Percentiles rank a stretch among this genome's conserved stretches.
Evolutionary conservation across 1,140 invertebrate genomes (phyloP).

Genomic region (Microplitis mediator): DNA sequence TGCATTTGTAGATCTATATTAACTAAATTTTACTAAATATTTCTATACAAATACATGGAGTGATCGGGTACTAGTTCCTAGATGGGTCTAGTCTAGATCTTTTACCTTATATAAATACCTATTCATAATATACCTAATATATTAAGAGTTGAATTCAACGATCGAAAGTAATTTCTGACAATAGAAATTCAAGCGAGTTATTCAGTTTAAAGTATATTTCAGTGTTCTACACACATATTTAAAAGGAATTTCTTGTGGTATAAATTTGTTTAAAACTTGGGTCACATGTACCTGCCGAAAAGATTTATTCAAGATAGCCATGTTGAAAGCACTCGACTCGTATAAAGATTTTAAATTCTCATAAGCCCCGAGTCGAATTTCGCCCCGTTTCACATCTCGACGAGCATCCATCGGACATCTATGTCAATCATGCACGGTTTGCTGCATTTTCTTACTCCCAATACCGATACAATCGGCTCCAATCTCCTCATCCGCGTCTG

Average conservation of each 20-base stretch:
- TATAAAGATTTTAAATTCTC: constrained; percentile 6
- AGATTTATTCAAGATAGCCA: constrained; percentile 14
- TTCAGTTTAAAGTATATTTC: background rate
- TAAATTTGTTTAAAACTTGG: background rate
- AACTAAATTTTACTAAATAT: too few relatives aligned
- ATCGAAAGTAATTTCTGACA: background rate
- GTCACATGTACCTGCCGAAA: constrained; percentile 4
- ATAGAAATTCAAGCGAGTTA: background rate
- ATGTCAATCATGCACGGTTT: constrained; percentile 33
- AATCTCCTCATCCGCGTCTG: constrained; percentile 2
- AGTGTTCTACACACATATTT: background rate
- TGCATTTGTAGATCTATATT: too few relatives aligned
- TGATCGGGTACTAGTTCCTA: too few relatives aligned
- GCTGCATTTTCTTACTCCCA: constrained; percentile 24
- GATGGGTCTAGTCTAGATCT: too few relatives aligned
- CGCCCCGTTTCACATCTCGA: constrained; percentile 41
- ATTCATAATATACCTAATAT: too few relatives aligned
- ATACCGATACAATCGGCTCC: constrained; percentile 18
- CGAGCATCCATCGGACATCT: constrained; percentile 36
- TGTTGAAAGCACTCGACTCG: background rate
- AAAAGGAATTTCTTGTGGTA: constrained; percentile 6
- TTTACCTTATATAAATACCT: too few relatives aligned
- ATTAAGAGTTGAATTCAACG: too few relatives aligned
- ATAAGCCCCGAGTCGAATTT: constrained; percentile 20
- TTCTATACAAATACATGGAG: too few relatives aligned